Evolutionary conservation across 2,888 invertebrate genomes (phyloP), one percentile per base, ranked within the genome.

Genomic region (Desoria tigrina): DNA sequence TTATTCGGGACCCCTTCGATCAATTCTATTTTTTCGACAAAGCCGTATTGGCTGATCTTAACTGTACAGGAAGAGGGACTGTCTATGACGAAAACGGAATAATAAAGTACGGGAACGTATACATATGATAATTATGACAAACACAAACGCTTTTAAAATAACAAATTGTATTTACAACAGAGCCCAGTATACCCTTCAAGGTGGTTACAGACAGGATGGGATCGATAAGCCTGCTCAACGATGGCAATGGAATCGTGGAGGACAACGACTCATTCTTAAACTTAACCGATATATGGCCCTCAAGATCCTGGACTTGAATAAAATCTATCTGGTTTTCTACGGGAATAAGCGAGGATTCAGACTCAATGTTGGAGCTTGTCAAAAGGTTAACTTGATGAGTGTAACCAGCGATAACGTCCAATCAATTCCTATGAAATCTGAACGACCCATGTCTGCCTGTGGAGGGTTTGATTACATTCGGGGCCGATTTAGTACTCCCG

Each of bases 181-280:
- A 23, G 56, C 59, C 2, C 62, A 70, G 18, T 70, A 70, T 26
- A 67, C 65, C 21, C 9, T 55, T 1, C 21, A 61, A 0, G 70
- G 70, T 24, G 70, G 70, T 7, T 70, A 61, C 32, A 42, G 57
- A 42, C 42, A 61, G 23, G 68, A 64, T 16, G 51, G 57, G 2
- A 16, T 56, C 2, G 61, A 60, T 11, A 63, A 56, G 2, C 55
- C 42, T 4, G 2, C 61, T 1, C 59, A 53, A 18, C 53, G 66
- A 16, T 71, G 71, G 71, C 56, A 61, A 4, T 71, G 71, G 71
- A 64, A 71, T 37, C 28, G 54, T 16, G 71, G 71, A 14, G 71
- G 71, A 9, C 65, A 66, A 21, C 42, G 66, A 42, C 50, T 71
- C 24, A 61, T 63, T n/a, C 1, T 71, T 21, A 71, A 71, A 56